Evolutionary conservation across 1,140 invertebrate species (phyloP), one percentile per base, ranked within the genome.

Genomic region (Cyrtorhinus lividipennis): DNA sequence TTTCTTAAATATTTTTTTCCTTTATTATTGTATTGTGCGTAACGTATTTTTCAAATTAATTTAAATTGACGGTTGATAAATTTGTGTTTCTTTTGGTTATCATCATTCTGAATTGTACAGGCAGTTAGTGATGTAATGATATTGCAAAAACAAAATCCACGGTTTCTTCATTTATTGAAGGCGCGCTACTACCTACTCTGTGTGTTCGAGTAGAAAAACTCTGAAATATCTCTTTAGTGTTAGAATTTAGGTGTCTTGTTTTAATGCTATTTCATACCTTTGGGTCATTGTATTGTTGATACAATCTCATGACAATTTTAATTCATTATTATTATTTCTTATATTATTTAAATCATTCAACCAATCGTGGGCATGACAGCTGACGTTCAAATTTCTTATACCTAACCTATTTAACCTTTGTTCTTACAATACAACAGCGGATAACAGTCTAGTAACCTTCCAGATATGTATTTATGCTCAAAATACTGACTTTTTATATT

Each of bases 81-180:
- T 53, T 10, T 20, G 10, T 20, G 10, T 22, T 10, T 13, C 48
- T 22, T 53, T 10, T 13, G 12, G 48, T 20, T 15, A 15, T 13
- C 10, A 15, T 3, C 8, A 5, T 10, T 5, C 5, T 53, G 48
- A 13, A 5, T 15, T 53, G 48, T 53, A 53, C 10, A 13, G 10
- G 20, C 48, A 13, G 20, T 12, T 15, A 22, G 5, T 53, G 20
- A 20, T 13, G 18, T 53, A 3, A 13, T 15, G 20, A 20, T 15
- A 53, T 15, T 15, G 5, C 5, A 15, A 22, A 22, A 53, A 22
- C 10, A 53, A 8, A 8, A 15, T 53, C 48, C 48, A 53, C 48
- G 48, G 48, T 53, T 53, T 53, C 48, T 53, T 53, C 48, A 53
- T 53, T 8, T 10, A 53, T 53, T 53, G 48, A 22, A 53, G 48